Percentiles rank a stretch among this genome's conserved stretches.
Conservation (phyloP, 2,888 invertebrate species). For the Flexamia atlantica region DNA sequence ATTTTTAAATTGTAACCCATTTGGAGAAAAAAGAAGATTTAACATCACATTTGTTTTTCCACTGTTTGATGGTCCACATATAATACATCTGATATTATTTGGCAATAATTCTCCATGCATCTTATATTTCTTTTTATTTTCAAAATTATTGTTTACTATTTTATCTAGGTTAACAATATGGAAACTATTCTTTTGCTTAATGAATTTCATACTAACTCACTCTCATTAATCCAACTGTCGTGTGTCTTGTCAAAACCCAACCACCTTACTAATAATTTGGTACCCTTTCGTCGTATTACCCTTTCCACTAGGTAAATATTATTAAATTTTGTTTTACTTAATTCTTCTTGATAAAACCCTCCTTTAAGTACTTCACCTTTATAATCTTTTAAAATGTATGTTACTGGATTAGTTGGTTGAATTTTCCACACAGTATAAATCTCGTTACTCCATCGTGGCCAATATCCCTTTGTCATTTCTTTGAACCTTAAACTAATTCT, state of each 20-base stretch:
- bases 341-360: conserved; percentile 20
- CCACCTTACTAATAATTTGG: conserved; percentile 20
- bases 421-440: background rate
- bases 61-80: conserved; percentile 8
- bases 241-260: conserved; percentile 26
- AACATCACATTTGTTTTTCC: conserved; percentile 36
- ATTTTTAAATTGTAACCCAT: conserved; percentile 13
- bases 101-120: conserved; percentile 6
- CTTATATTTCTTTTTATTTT: background rate
- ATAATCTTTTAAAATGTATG: conserved; percentile 18
- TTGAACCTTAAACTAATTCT: background rate
- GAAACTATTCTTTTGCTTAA: background rate
- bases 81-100: conserved; percentile 48
- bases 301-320: conserved; percentile 4
- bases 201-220: background rate
- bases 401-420: background rate
- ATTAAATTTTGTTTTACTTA: background rate
- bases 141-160: background rate
- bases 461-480: conserved; percentile 19
- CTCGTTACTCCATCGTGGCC: conserved; percentile 22
- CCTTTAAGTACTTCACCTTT: conserved; percentile 12
- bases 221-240: conserved; percentile 37
- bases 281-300: background rate
- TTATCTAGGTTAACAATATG: conserved; percentile 3
- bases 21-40: background rate